Base-by-base conservation (phyloP, 1,140 invertebrate species). In the Cydia fagiglandana region DNA sequence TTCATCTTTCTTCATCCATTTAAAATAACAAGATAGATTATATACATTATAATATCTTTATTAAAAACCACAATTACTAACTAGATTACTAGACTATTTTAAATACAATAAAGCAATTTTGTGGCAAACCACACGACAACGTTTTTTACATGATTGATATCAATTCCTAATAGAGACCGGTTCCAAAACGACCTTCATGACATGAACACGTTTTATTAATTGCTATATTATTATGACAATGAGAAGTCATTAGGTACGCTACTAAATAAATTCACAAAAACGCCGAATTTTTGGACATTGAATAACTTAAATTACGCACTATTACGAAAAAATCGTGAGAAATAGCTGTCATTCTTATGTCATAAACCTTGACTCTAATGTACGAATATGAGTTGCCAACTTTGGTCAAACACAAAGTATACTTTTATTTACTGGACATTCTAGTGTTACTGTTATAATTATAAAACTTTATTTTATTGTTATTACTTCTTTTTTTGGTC, bases 321-420 rank as follows among this genome's bases (percentile, higher is more conserved):
- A 70, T 70, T 70, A 70, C 66, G 66, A 70, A 68, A 68, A 68
- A 38, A 70, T 38, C 34, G 66, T 70, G 66, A 70, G 66, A 70
- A 70, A 70, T 70, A 70, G 34, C 66, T n/a, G n/a, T n/a, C n/a
- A 41, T 70, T 70, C 38, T 70, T 70, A 45, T 70, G 66, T 70
- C 66, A 70, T 45, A 17, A 70, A 17, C 66, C 66, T 45, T 70
- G 66, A 38, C 66, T 70, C 66, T 70, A 45, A 70, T 70, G 38
- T 70, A 70, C n/a, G 12, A 70, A 70, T 70, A n/a, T 70, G 34
- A 68, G 28, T 68, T 68, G 30, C 64, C 64, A 38, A 34, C 64
- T 68, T 68, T 34, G 28, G 30, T 38, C 64, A 68, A 68, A 12
- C 12, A 9, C 66, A 17, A 70, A 45, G 34, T 70, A 38, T 9